These are phyloP conservation scores for Abrostola tripartita DNA, from an alignment of 2,888 invertebrate genomes.

Conservation along the genomic window DNA sequence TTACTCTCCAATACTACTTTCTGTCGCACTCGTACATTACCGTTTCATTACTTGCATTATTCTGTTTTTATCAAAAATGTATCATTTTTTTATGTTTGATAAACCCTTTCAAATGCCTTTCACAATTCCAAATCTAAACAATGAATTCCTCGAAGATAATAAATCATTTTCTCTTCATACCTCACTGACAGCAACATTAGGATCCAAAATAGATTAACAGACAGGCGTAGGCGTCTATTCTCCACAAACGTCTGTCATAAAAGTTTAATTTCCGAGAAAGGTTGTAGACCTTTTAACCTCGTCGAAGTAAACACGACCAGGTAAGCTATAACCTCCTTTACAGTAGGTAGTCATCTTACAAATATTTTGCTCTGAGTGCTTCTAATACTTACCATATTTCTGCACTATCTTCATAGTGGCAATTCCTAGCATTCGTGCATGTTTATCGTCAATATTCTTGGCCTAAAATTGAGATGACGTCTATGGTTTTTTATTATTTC, in stretches of 20 bases:
- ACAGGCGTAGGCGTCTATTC: conserved; percentile 11
- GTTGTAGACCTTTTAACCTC: conserved; percentile 17
- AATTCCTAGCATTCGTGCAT: conserved; percentile 18
- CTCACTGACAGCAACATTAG: too few species aligned
- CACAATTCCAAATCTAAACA: too few species aligned
- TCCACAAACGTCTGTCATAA: conserved; percentile 17
- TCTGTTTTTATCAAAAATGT: too few species aligned
- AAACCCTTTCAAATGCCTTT: too few species aligned
- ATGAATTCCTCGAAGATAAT: too few species aligned
- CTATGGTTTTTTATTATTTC: background rate
- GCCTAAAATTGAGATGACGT: conserved; percentile 19
- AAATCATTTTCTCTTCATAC: too few species aligned
- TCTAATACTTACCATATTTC: conserved; percentile 51
- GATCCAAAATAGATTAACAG: conserved; percentile 1
- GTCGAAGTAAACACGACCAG: conserved; percentile 9
- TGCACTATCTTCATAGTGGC: conserved; percentile 38
- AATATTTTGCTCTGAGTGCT: conserved; percentile 41
- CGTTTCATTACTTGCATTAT: too few species aligned
- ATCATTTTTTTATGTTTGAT: too few species aligned
- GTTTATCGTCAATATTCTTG: conserved; percentile 44
- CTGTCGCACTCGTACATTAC: too few species aligned
- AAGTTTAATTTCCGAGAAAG: conserved; percentile 35
- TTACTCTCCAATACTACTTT: too few species aligned
- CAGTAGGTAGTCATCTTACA: conserved; percentile 29
- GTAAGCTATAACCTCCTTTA: conserved; percentile 24